Evolutionary conservation across 2,113 vertebrate species (phyloP), one percentile per base, ranked within the genome.

Genomic region (Oncorhynchus mykiss): DNA sequence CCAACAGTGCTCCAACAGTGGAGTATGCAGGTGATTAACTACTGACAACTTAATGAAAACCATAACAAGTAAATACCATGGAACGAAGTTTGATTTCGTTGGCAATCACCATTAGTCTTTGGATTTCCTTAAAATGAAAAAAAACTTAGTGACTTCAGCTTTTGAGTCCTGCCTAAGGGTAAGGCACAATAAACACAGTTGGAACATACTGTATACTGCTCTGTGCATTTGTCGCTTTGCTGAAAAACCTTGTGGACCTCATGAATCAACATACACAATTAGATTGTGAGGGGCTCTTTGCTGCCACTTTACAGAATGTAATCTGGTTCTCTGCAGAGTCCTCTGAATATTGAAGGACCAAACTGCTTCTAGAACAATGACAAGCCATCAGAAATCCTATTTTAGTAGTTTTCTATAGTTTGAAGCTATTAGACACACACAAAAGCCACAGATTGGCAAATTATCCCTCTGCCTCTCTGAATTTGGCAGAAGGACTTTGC

Each of bases 311-410:
- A 57, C 5, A 14, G 14, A 6, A 57, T 57, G 14, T 20, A 5
- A 20, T 57, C 20, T 57, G 13, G 54, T 57, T 57, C 54, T 57
- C 14, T 57, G 54, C 18, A 20, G 8, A 45, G 39, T 45, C 9
- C 20, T 18, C 54, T 20, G 54, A 45, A 45, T 16, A 57, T 20
- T 20, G 54, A 14, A 18, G 54, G 13, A 18, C 22, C 24, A 14
- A 20, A 54, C 62, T 74, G 78, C 71, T 2, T 76, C 57, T 73
- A 20, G 14, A 27, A 75, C 39, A 59, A 54, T 68, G 12, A 25
- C 62, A 20, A 59, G 39, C 39, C 68, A 34, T 18, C 13, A 57
- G 7, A 73, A 60, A 34, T 20, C 60, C 54, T 57, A 20, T 20
- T 20, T 57, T 1, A 5, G 54, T 57, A 57, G 54, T 57, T 57